phyloP scores from a whole-genome alignment of 2,113 vertebrate species.

The Tragelaphus scriptus region DNA sequence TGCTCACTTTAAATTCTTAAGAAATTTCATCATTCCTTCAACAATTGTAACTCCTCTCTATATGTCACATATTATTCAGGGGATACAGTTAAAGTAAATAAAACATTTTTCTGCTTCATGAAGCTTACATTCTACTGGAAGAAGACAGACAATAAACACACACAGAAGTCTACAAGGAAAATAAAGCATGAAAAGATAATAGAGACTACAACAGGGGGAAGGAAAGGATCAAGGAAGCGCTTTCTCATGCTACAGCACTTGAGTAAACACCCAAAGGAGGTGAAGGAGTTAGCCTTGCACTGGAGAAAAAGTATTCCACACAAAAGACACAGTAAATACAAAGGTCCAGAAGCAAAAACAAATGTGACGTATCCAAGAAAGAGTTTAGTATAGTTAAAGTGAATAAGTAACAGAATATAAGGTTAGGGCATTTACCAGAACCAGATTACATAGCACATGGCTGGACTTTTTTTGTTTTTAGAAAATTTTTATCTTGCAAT shows the following conservation, averaged over 20 bases:
- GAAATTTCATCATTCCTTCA: not conserved
- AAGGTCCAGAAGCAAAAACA: not conserved
- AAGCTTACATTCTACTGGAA: not conserved
- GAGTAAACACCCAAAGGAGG: not conserved
- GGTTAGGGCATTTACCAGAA: not conserved
- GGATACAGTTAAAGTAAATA: not conserved
- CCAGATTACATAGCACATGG: not conserved
- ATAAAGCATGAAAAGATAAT: not conserved
- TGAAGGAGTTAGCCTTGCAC: not conserved
- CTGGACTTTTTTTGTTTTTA: not conserved
- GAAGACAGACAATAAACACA: not conserved
- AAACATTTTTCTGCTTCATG: not conserved
- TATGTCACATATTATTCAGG: not conserved
- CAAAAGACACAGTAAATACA: not conserved
- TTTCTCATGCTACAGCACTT: not conserved
- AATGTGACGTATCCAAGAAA: not conserved
- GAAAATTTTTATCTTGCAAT: not conserved
- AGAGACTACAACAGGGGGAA: not conserved
- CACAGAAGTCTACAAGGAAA: not conserved
- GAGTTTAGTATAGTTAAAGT: not conserved
- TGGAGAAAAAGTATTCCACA: not conserved
- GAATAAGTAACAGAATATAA: not conserved
- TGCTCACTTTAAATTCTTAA: not conserved
- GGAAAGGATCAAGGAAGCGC: not conserved
- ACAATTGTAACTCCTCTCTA: not conserved